Conservation (phyloP, 1,140 invertebrate species). For the Atopsyche davidsoni region DNA sequence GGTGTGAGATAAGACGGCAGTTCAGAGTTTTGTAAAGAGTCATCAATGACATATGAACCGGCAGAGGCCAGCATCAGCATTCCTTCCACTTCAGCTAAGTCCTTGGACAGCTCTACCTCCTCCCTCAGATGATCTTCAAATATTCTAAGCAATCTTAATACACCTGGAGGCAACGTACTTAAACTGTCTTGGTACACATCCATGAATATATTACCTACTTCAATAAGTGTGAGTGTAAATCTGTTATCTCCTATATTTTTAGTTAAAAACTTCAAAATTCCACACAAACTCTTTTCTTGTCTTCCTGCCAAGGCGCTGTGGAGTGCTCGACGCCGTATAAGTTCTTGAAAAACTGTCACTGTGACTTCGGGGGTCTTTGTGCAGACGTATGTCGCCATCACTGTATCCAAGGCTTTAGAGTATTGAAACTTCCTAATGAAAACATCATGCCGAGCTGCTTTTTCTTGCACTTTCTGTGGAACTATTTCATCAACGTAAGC, state of each 20-base stretch:
- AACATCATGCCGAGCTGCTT: conserved; percentile 58
- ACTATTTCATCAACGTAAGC: conserved; percentile 51
- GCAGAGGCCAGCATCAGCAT: conserved; percentile 62
- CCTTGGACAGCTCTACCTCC: conserved; percentile 60
- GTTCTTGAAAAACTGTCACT: conserved; percentile 75
- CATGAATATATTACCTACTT: conserved; percentile 66
- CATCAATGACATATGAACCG: conserved; percentile 41
- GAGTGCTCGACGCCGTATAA: conserved; percentile 70
- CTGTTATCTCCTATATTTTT: conserved; percentile 66
- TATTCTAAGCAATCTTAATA: conserved; percentile 53
- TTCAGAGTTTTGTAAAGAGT: conserved; percentile 32
- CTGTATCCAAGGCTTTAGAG: conserved; percentile 70
- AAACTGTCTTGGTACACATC: conserved; percentile 64
- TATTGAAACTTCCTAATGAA: conserved; percentile 77
- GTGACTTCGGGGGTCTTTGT: conserved; percentile 69
- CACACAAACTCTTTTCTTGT: conserved; percentile 57
- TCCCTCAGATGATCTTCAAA: conserved; percentile 56
- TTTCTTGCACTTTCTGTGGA: conserved; percentile 40
- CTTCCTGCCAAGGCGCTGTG: conserved; percentile 63
- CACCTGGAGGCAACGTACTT: conserved; percentile 49
- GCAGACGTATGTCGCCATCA: conserved; percentile 55
- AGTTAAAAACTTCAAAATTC: conserved; percentile 71
- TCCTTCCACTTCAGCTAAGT: conserved; percentile 61
- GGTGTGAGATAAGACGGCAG: conserved; percentile 42
- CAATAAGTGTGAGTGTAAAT: conserved; percentile 66